Evolutionary conservation across 37 sponge, comb jelly and placozoan genomes (phyloP).

Genomic region (Tethya wilhelma): DNA sequence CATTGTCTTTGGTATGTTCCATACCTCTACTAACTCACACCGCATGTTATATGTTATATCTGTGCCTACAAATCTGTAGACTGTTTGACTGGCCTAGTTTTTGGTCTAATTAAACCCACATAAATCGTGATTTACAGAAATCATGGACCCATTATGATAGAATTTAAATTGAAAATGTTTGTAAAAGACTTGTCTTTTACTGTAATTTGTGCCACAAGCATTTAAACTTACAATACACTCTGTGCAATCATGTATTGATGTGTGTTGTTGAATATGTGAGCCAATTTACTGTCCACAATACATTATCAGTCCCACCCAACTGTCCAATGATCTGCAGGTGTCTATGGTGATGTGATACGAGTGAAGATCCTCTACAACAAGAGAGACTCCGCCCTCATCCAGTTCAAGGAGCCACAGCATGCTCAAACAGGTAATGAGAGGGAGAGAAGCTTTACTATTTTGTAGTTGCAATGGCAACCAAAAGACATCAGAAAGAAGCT

Average conservation of each 20-base stretch:
- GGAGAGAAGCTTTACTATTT: too few species aligned
- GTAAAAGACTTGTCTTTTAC: neutral
- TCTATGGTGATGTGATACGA: constrained; percentile 91
- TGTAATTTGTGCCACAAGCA: too few species aligned
- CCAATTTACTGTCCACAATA: too few species aligned
- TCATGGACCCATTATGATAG: neutral
- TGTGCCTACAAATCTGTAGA: too few species aligned
- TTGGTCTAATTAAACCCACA: neutral
- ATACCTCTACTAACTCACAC: too few species aligned
- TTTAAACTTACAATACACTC: too few species aligned
- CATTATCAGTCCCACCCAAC: too few species aligned
- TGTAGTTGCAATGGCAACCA: too few species aligned
- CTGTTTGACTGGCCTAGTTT: neutral
- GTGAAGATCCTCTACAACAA: constrained; percentile 98
- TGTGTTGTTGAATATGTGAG: too few species aligned
- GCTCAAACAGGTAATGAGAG: constrained; percentile 84
- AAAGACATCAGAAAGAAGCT: too few species aligned
- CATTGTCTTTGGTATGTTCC: constrained; percentile 99
- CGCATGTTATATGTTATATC: too few species aligned
- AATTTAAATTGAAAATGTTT: neutral
- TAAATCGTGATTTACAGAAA: neutral
- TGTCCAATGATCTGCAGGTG: constrained; percentile 69
- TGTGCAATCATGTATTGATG: too few species aligned
- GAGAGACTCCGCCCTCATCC: constrained; percentile 91
- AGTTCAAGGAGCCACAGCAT: constrained; percentile 81